Base-by-base conservation (phyloP, 2,113 vertebrate genomes). In the Cryptotis parvus region DNA sequence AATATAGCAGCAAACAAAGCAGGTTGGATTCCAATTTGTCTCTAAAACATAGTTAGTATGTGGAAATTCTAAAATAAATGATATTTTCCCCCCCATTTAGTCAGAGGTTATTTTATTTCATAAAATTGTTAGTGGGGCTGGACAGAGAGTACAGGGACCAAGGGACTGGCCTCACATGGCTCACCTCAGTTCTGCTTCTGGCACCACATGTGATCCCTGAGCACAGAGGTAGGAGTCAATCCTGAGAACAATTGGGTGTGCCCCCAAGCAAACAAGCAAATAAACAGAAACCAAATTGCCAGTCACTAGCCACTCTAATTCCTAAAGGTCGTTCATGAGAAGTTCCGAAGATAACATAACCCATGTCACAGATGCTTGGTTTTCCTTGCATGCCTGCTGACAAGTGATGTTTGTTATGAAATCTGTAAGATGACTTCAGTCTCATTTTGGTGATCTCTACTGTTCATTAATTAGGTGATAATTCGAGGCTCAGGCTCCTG, bases 41-140 rank as follows among this genome's bases (percentile, higher is more conserved):
- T 26, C 20, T 18, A 9, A 90, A 88, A n/a, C 1, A 20, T 55
- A 85, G 41, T 31, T 20, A 33, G 9, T 49, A 11, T 73, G 86
- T 89, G 22, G n/a, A 43, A 91, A 91, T 87, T 75, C 26, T 91
- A 49, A 41, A 84, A 27, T 11, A 49, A 31, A 37, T 90, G 37
- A 77, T 9, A 18, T 72, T 65, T 61, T 52, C 70, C 41, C 31
- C 52, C 63, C 70, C 43, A 15, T 82, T 79, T 86, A 37, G n/a
- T 43, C 9, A 0, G 7, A 49, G 31, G 12, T 68, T 41, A 5
- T 72, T 72, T 18, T 91, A 52, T 69, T 61, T 79, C 18, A 55
- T 88, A 55, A 79, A 82, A 24, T 73, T 15, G 31, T 2, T 78
- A 24, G 6, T 72, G 55, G 18, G 18, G 20, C 22, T 24, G 20